Evolutionary conservation across 2,888 invertebrate species (phyloP).

Genomic region (Poecilobothrus nobilitatus): DNA sequence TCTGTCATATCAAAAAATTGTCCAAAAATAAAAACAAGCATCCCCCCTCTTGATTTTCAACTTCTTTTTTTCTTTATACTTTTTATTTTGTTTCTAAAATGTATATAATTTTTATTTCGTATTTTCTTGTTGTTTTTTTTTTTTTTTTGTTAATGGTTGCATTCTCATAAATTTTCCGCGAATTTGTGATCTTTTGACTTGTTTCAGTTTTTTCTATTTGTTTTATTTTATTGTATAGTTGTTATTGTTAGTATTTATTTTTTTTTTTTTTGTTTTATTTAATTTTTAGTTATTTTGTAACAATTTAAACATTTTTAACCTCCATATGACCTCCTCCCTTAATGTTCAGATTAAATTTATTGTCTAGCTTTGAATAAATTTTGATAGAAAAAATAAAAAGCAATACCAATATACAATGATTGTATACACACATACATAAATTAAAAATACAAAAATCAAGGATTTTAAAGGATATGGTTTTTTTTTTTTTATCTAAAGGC

Average conservation of each 20-base stretch:
- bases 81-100: background rate
- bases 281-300: background rate
- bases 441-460: background rate
- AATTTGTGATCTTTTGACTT: constrained; percentile 22
- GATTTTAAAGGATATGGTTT: background rate
- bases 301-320: constrained; percentile 6
- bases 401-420: background rate
- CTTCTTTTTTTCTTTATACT: background rate
- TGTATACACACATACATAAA: background rate
- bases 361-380: constrained; percentile 1
- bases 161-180: constrained; percentile 23
- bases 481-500: background rate
- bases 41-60: background rate
- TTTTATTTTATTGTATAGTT: no score
- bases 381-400: background rate
- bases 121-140: background rate
- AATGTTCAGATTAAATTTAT: background rate
- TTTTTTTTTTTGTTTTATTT: background rate
- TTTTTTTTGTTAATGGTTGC: constrained; percentile 17
- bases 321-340: background rate
- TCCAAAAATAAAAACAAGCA: background rate
- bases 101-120: background rate
- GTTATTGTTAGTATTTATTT: no score
- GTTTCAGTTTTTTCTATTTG: no score
- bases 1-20: background rate